A percentile compares a stretch with the other conserved stretches of the same genome.
These are phyloP conservation scores for Octodon degus DNA, from an alignment of 2,113 vertebrate species.

Conservation along the genomic window DNA sequence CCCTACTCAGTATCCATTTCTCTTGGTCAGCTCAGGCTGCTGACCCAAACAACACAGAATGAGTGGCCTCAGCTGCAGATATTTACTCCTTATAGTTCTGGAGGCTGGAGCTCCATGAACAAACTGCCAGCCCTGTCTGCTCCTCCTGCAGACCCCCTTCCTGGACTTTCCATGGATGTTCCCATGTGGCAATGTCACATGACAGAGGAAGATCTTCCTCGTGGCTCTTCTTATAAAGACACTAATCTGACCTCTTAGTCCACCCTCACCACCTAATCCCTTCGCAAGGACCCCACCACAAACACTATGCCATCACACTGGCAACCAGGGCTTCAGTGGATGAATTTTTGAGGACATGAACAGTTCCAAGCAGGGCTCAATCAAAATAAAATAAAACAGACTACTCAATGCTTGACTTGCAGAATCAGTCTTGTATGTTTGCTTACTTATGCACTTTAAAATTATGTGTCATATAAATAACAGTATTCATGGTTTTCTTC, in stretches of 20 bases:
- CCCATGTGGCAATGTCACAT: background rate
- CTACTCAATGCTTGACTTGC: background rate
- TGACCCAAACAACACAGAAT: background rate
- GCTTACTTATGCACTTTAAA: background rate
- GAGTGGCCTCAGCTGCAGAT: background rate
- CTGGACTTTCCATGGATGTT: background rate
- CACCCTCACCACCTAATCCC: background rate
- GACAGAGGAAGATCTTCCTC: background rate
- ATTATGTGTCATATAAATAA: background rate
- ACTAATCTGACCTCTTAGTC: background rate
- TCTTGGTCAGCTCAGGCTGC: background rate
- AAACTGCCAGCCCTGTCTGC: background rate
- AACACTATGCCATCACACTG: background rate
- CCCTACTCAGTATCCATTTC: background rate
- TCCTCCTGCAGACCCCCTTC: background rate
- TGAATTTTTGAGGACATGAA: background rate
- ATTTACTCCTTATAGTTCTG: background rate
- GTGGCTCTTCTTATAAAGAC: background rate
- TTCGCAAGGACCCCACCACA: background rate
- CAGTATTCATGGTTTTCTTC: background rate
- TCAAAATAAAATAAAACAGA: background rate
- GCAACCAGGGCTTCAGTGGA: background rate
- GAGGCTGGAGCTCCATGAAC: background rate
- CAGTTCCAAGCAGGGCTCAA: background rate
- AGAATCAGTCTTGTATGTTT: background rate